These are phyloP conservation scores for Vanessa cardui DNA, from an alignment of 2,888 invertebrate species.

Conservation along the genomic window DNA sequence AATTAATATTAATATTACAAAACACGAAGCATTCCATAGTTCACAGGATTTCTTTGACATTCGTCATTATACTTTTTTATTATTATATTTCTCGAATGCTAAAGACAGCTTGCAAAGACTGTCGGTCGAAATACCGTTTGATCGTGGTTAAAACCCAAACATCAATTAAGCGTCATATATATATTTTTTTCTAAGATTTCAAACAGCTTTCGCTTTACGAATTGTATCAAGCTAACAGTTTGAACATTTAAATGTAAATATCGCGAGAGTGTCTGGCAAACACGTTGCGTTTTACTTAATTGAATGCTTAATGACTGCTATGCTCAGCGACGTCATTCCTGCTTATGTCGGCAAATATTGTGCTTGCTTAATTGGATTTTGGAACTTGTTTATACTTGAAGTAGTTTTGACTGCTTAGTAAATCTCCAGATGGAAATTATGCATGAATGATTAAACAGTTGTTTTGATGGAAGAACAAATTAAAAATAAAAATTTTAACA, in stretches of 20 bases:
- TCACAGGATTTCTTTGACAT: too few relatives aligned
- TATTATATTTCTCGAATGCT: too few relatives aligned
- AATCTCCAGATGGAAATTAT: constrained; percentile 7
- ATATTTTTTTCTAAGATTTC: constrained; percentile 34
- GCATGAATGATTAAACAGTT: constrained; percentile 1
- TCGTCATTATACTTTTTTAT: too few relatives aligned
- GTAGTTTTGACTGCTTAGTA: constrained; percentile 8
- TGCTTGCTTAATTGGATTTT: constrained; percentile 47
- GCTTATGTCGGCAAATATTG: constrained; percentile 45
- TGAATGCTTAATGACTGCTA: constrained; percentile 70
- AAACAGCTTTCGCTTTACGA: neutral
- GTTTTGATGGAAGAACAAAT: neutral
- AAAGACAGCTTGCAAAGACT: too few relatives aligned
- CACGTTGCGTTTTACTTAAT: constrained; percentile 73
- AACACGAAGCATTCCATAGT: too few relatives aligned
- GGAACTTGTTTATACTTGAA: constrained; percentile 12
- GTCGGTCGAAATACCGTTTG: too few relatives aligned
- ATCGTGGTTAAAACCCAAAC: too few relatives aligned
- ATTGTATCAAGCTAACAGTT: constrained; percentile 1
- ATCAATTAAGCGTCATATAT: too few relatives aligned
- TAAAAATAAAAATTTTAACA: too few relatives aligned
- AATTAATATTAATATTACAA: too few relatives aligned
- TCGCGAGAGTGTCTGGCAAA: constrained; percentile 64
- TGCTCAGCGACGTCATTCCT: constrained; percentile 41
- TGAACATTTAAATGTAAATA: constrained; percentile 51